phyloP scores from a whole-genome alignment of 2,888 invertebrate species.

The Orchesellides sinensis region DNA sequence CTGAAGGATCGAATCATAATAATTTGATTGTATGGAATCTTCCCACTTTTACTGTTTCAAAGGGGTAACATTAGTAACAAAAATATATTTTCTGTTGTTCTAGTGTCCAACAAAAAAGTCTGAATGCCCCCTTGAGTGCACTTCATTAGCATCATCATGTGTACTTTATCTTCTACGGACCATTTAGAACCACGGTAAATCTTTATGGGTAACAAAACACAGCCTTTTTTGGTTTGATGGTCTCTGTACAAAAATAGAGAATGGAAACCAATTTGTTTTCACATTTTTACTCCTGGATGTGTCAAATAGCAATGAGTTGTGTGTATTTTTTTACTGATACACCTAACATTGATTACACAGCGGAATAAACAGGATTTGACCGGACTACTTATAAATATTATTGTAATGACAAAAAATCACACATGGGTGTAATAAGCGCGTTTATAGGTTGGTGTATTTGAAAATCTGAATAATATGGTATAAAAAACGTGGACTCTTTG shows the following conservation, averaged over 20 bases:
- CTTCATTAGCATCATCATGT: slow-evolving; percentile 56
- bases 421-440: too few species aligned
- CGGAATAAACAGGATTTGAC: slow-evolving; percentile 49
- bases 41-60: slow-evolving; percentile 3
- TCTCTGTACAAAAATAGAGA: background rate
- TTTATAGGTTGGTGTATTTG: background rate
- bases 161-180: slow-evolving; percentile 24
- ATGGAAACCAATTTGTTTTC: slow-evolving; percentile 51
- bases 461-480: background rate
- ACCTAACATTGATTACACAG: slow-evolving; percentile 20
- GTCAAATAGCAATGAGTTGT: background rate
- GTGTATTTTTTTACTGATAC: background rate
- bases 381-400: slow-evolving; percentile 14
- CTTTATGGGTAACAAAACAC: slow-evolving; percentile 15
- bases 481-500: slow-evolving; percentile 25
- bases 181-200: slow-evolving; percentile 36
- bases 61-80: background rate
- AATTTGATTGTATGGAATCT: too few species aligned
- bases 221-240: too few species aligned
- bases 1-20: too few species aligned
- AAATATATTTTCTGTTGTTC: background rate
- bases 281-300: slow-evolving; percentile 32
- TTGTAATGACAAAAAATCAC: background rate
- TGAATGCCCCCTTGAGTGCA: slow-evolving; percentile 48
- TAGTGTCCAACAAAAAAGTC: slow-evolving; percentile 22